A percentile compares a stretch with the other conserved stretches of the same genome.
Conservation (phyloP, 1,140 invertebrate species). For the Halesus radiatus region DNA sequence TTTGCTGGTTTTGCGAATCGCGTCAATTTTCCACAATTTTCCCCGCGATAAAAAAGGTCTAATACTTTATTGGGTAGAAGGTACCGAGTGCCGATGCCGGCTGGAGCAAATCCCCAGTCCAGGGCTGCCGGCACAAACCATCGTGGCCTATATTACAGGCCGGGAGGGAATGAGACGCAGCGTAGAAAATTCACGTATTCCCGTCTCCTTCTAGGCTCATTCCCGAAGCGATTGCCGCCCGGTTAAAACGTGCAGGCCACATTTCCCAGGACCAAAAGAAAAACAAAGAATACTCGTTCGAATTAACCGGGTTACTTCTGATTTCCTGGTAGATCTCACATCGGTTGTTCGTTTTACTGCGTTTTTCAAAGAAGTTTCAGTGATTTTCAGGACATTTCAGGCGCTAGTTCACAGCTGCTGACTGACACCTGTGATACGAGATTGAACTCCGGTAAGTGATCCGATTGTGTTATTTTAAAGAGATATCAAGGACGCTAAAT, state of each 20-base stretch:
- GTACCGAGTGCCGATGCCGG: too few relatives aligned
- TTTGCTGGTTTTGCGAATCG: too few relatives aligned
- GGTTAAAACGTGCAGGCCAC: slow-evolving; percentile 26
- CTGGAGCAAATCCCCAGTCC: too few relatives aligned
- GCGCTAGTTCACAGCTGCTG: neutral
- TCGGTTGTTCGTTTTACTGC: neutral
- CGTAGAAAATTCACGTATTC: slow-evolving; percentile 33
- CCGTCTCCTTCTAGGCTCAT: slow-evolving; percentile 32
- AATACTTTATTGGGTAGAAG: too few relatives aligned
- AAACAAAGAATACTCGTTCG: slow-evolving; percentile 21
- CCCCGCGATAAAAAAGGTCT: too few relatives aligned
- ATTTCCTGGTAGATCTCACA: neutral
- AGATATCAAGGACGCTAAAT: too few relatives aligned
- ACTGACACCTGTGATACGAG: slow-evolving; percentile 28
- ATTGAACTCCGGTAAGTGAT: slow-evolving; percentile 9
- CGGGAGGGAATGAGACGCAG: slow-evolving; percentile 25
- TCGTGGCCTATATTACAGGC: slow-evolving; percentile 18
- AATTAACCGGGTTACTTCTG: neutral
- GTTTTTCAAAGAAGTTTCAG: neutral
- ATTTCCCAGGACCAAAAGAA: slow-evolving; percentile 26
- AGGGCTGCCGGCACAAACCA: neutral
- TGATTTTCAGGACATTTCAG: slow-evolving; percentile 10
- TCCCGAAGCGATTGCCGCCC: slow-evolving; percentile 35
- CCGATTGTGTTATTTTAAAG: neutral
- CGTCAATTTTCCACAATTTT: too few relatives aligned